Evolutionary conservation across 1,140 invertebrate genomes (phyloP), one percentile per base, ranked within the genome.

Genomic region (Drosophila seguyi): DNA sequence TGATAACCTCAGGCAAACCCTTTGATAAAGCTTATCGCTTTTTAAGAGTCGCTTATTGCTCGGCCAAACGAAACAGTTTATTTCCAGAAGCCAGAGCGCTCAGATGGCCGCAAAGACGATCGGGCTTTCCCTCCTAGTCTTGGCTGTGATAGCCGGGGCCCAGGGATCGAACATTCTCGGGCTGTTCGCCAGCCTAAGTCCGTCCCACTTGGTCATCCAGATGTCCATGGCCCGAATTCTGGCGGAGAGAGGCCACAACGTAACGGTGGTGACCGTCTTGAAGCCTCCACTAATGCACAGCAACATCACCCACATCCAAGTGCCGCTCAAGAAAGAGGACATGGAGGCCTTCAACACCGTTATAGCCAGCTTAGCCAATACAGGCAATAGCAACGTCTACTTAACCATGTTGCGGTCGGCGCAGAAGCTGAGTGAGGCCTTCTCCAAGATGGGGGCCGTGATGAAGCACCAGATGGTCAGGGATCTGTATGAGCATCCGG

Each of bases 141-240:
- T 77, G 18, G 63, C 27, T 5, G 6, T 80, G 6, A 6, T 59
- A 8, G 44, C 67, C 29, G 36, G 45, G 27, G 71, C 34, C n/a
- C 48, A 88, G 60, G 53, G 69, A 16, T 62, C 79, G 0, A 86
- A 91, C 48, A 92, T 92, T 22, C 68, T 92, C 0, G 85, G 88
- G 6, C 20, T 92, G 2, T 92, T 92, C 22, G 71, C 79, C 3
- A 87, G 84, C 16, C 44, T 81, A 7, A 91, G 88, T 56, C 81
- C 85, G 1, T 92, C 91, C 6, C 91, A 92, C 61, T 65, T 92
- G 39, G 81, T 92, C 1, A 52, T 92, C 4, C 74, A 92, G 10
- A 83, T 91, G 86, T 82, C 91, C 3, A 68, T 92, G 56, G 71
- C 67, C 2, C 75, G 72, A 36, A 69, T 80, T 13, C 38, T 92